Conservation (phyloP, 2,113 vertebrate genomes). For the Pampusana beccarii region DNA sequence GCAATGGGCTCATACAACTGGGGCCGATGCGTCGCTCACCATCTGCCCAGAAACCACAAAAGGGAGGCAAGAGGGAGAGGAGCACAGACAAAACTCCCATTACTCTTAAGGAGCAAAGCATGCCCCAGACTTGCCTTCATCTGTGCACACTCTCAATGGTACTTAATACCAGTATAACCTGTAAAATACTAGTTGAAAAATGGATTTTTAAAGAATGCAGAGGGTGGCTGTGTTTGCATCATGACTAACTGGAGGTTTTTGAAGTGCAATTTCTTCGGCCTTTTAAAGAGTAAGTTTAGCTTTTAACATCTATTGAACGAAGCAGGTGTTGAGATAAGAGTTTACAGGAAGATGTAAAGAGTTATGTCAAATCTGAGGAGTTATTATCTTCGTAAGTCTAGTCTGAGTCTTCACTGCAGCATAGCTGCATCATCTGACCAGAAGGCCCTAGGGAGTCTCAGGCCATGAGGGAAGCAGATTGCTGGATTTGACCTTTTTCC, state of each 20-base stretch:
- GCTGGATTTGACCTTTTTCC: neutral
- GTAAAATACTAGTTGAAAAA: neutral
- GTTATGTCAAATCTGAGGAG: neutral
- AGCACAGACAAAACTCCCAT: rapidly evolving
- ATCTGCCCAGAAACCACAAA: rapidly evolving
- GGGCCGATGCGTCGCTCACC: rapidly evolving
- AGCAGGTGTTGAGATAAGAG: neutral
- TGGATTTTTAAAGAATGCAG: neutral
- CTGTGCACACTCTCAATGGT: neutral
- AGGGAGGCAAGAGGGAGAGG: neutral
- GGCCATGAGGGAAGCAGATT: neutral
- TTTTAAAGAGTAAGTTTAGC: neutral
- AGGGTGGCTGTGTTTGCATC: neutral
- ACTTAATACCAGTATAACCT: neutral
- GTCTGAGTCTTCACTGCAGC: neutral
- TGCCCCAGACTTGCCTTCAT: neutral
- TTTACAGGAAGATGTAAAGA: neutral
- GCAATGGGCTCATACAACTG: neutral
- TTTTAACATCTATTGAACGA: neutral
- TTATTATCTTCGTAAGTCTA: neutral
- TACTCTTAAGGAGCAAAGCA: neutral
- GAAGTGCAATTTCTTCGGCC: neutral
- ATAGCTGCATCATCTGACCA: neutral
- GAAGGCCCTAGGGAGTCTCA: neutral
- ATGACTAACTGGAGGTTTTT: neutral